Evolutionary conservation across 2,797 vertebrate genomes (phyloP).

Genomic region (Silurus aristotelis): DNA sequence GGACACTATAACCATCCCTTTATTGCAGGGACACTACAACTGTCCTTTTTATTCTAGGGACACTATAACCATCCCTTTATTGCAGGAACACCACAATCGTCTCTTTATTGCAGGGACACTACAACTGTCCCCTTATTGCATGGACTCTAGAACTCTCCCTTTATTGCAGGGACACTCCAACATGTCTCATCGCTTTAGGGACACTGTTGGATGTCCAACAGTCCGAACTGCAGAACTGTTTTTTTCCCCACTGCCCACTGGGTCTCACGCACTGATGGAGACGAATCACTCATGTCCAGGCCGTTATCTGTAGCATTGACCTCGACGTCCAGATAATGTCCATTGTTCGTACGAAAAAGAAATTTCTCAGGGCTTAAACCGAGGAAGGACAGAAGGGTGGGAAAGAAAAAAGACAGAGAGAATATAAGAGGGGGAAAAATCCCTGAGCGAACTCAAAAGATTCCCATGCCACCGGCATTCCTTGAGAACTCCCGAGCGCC

Average conservation of each 20-base stretch:
- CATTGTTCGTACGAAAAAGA: constrained; percentile 80
- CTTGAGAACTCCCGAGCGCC: constrained; percentile 83
- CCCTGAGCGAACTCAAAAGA: constrained; percentile 84
- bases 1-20: too few relatives aligned
- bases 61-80: too few relatives aligned
- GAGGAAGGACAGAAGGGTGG: constrained; percentile 78
- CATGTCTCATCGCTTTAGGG: too few relatives aligned
- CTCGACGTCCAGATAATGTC: constrained; percentile 91
- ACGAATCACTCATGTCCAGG: constrained; percentile 82
- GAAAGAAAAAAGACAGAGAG: too few relatives aligned
- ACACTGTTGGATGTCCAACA: too few relatives aligned
- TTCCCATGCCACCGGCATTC: constrained; percentile 78
- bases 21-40: too few relatives aligned
- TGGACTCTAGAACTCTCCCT: too few relatives aligned
- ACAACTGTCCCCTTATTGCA: too few relatives aligned
- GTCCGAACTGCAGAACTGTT: background rate
- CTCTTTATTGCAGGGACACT: background rate
- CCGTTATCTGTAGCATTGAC: constrained; percentile 89
- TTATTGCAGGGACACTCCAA: too few relatives aligned
- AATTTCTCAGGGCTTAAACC: constrained; percentile 70
- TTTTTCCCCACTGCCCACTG: constrained; percentile 23
- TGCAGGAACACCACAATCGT: background rate
- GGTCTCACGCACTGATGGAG: constrained; percentile 77
- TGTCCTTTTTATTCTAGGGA: too few relatives aligned
- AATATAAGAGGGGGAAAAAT: constrained; percentile 61